A percentile compares a stretch with the other conserved stretches of the same genome.
Evolutionary conservation across 2,113 vertebrate genomes (phyloP).

Genomic region (Eubucco bourcierii): DNA sequence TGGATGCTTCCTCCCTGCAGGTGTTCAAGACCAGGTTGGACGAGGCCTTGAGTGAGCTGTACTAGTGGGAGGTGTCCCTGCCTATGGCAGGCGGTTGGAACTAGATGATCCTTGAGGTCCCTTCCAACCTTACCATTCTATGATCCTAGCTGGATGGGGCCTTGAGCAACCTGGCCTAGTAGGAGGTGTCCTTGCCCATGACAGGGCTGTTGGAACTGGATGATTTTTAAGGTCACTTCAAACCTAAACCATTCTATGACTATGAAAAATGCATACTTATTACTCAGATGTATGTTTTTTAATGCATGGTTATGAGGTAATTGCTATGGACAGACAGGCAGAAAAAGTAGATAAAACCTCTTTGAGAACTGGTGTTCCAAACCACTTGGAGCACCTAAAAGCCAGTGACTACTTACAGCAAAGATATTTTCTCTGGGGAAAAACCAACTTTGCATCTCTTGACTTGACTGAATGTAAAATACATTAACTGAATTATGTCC

Average conservation of each 20-base stretch:
- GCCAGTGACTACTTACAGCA: neutral
- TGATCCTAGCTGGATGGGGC: too few relatives aligned
- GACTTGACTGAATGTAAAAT: neutral
- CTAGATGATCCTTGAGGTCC: too few relatives aligned
- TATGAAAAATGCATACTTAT: neutral
- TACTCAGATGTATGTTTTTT: neutral
- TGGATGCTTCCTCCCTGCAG: too few relatives aligned
- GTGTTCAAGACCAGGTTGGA: too few relatives aligned
- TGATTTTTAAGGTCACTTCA: too few relatives aligned
- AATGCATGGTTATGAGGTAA: neutral
- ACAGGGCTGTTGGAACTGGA: too few relatives aligned
- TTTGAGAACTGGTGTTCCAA: neutral
- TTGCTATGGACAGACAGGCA: neutral
- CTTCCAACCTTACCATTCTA: too few relatives aligned
- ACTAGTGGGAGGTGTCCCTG: too few relatives aligned
- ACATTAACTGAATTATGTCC: neutral
- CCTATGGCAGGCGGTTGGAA: too few relatives aligned
- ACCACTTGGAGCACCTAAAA: neutral
- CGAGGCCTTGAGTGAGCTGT: too few relatives aligned
- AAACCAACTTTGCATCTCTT: neutral
- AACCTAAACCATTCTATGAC: neutral
- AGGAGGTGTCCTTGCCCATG: too few relatives aligned
- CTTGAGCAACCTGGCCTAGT: too few relatives aligned
- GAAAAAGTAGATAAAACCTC: neutral
- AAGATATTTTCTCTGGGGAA: neutral